phyloP scores from a whole-genome alignment of 2,888 invertebrate genomes.

The Proisotoma minuta region DNA sequence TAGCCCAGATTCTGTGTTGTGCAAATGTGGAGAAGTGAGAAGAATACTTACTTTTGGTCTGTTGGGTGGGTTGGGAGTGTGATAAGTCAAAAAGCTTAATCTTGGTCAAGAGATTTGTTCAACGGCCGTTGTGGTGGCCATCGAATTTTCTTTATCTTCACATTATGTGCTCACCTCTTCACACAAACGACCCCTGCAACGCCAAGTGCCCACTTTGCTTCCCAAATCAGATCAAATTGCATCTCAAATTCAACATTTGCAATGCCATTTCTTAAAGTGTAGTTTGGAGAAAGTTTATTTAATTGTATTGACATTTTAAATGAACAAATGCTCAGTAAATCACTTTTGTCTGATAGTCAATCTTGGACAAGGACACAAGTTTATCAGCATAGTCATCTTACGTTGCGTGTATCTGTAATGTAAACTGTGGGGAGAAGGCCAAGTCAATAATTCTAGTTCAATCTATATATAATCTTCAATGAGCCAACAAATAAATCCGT shows the following conservation, averaged over 20 bases:
- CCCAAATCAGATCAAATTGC: conserved; percentile 8
- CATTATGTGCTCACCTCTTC: conserved; percentile 34
- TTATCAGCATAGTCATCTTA: conserved; percentile 3
- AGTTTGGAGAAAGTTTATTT: background rate
- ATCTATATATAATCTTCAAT: too few species aligned
- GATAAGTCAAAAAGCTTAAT: conserved; percentile 33
- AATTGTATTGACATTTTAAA: background rate
- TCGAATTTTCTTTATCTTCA: conserved; percentile 41
- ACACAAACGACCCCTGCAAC: conserved; percentile 33
- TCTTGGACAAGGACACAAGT: conserved; percentile 6
- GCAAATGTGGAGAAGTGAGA: background rate
- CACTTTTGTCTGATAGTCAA: conserved; percentile 7
- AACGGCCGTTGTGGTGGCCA: conserved; percentile 37
- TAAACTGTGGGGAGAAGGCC: conserved; percentile 6
- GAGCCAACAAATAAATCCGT: conserved; percentile 5
- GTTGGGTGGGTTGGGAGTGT: conserved; percentile 14
- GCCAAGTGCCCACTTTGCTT: conserved; percentile 24
- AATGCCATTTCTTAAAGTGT: background rate
- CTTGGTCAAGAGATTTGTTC: conserved; percentile 39
- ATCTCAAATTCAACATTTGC: background rate
- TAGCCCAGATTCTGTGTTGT: background rate
- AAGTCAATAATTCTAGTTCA: conserved; percentile 10
- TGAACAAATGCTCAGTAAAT: too few species aligned
- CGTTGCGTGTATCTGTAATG: conserved; percentile 1
- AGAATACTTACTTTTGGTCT: conserved; percentile 5